phyloP scores from a whole-genome alignment of 2,113 vertebrate species.

The Elaphurus davidianus region DNA sequence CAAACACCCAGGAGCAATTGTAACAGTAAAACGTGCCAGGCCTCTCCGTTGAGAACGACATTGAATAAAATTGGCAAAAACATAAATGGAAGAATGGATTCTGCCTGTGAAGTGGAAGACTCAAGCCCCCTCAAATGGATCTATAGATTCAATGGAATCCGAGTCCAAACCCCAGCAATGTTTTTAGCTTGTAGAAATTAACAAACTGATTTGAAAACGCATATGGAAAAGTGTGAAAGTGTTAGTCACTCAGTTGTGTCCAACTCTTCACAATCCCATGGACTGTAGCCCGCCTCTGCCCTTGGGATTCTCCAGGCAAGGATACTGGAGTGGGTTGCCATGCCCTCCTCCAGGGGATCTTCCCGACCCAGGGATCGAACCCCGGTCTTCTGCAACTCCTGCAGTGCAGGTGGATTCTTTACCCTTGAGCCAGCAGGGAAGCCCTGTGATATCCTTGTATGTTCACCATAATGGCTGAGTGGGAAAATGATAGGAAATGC shows the following conservation, averaged over 20 bases:
- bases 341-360: not conserved
- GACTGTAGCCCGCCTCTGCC: not conserved
- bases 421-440: not conserved
- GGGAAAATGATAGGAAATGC: not conserved
- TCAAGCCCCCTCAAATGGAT: not conserved
- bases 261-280: not conserved
- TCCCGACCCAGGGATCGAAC: fast-evolving
- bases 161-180: not conserved
- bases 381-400: fast-evolving
- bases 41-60: not conserved
- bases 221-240: not conserved
- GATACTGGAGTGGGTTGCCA: not conserved
- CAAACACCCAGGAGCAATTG: not conserved
- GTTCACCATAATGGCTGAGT: not conserved
- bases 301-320: not conserved
- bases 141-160: not conserved
- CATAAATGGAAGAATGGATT: not conserved
- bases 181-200: not conserved
- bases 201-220: not conserved
- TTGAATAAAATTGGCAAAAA: not conserved
- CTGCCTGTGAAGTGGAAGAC: not conserved
- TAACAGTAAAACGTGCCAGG: too few species aligned
- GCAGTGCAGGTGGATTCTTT: not conserved
- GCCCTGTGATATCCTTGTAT: not conserved
- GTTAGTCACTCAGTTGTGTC: not conserved